These are phyloP conservation scores for Xylocampa areola DNA, from an alignment of 2,888 invertebrate genomes.

Conservation along the genomic window DNA sequence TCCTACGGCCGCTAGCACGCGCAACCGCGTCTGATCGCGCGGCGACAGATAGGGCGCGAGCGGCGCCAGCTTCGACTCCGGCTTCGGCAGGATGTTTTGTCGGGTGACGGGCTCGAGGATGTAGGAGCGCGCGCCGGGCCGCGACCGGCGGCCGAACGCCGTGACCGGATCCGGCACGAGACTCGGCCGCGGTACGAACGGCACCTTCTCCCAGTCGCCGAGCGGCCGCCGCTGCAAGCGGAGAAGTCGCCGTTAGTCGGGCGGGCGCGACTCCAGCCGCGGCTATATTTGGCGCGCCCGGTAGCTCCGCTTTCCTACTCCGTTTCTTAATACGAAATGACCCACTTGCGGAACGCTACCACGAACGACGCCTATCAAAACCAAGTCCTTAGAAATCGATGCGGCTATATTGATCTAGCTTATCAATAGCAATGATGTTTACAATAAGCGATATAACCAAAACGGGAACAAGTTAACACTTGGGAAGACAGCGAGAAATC, in stretches of 20 bases:
- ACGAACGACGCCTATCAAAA: slow-evolving; percentile 62
- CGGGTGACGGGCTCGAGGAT: slow-evolving; percentile 89
- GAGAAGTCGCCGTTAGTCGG: slow-evolving; percentile 88
- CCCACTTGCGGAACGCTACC: slow-evolving; percentile 80
- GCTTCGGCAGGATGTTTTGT: slow-evolving; percentile 91
- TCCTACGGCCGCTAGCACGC: slow-evolving; percentile 90
- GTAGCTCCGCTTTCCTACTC: slow-evolving; percentile 83
- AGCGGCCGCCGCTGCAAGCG: slow-evolving; percentile 93
- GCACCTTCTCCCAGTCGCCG: slow-evolving; percentile 97
- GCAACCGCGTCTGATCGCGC: slow-evolving; percentile 91
- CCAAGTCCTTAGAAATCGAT: slow-evolving; percentile 46
- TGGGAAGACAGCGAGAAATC: slow-evolving; percentile 65
- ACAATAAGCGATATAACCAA: slow-evolving; percentile 78
- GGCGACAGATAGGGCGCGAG: slow-evolving; percentile 92
- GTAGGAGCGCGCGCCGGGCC: slow-evolving; percentile 83
- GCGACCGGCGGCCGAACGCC: slow-evolving; percentile 93
- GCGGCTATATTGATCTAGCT: slow-evolving; percentile 48
- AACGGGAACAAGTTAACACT: slow-evolving; percentile 65
- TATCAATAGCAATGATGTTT: slow-evolving; percentile 80
- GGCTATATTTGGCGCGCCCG: slow-evolving; percentile 90
- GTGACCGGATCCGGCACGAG: slow-evolving; percentile 95
- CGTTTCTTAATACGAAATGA: slow-evolving; percentile 80
- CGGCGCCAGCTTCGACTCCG: slow-evolving; percentile 89
- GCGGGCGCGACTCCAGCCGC: slow-evolving; percentile 86
- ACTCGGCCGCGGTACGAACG: slow-evolving; percentile 95